Conservation (phyloP, 1,140 invertebrate genomes). For the Planococcus citri region DNA sequence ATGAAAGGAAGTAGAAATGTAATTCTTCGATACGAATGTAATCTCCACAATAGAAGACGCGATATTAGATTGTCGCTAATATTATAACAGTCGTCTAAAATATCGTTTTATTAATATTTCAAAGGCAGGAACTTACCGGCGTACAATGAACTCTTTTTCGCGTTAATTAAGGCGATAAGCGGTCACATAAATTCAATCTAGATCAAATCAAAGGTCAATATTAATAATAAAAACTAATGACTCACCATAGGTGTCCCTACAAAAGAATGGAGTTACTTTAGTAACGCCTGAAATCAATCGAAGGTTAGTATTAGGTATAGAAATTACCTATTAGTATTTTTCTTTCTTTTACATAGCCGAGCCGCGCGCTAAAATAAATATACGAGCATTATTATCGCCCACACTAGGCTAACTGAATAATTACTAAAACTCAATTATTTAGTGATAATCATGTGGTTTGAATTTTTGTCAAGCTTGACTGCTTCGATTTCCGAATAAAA, state of each 20-base stretch:
- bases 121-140: not conserved
- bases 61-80: not conserved
- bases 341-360: too few species aligned
- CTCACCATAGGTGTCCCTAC: not conserved
- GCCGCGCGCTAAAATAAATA: not conserved
- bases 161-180: not conserved
- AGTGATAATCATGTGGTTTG: not conserved
- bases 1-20: not conserved
- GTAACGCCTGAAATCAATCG: not conserved
- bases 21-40: not conserved
- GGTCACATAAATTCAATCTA: conserved; percentile 2
- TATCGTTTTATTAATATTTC: not conserved
- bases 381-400: not conserved
- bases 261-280: not conserved
- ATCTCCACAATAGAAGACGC: not conserved
- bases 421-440: conserved; percentile 1
- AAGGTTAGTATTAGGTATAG: not conserved
- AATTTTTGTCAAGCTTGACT: not conserved
- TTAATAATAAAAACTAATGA: not conserved
- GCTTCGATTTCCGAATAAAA: not conserved
- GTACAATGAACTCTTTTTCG: not conserved
- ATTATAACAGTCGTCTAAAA: not conserved
- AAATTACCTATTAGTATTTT: not conserved
- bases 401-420: not conserved
- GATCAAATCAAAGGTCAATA: conserved; percentile 7